These are phyloP conservation scores for Ochotona curzoniae DNA, from an alignment of 2,113 vertebrate species.

Conservation along the genomic window DNA sequence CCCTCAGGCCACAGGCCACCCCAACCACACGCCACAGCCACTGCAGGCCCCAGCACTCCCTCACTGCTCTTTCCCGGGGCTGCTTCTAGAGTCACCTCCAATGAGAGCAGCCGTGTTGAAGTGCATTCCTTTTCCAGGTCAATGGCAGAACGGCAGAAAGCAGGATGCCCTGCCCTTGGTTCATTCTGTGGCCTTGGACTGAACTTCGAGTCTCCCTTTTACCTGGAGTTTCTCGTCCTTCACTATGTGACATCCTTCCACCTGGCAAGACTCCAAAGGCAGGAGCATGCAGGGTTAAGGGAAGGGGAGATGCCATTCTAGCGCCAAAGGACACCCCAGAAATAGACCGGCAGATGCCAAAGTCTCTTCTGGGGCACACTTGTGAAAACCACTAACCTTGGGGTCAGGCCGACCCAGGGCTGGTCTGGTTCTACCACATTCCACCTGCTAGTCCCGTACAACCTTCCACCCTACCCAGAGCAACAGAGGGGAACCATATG, in stretches of 20 bases:
- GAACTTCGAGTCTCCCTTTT: background rate
- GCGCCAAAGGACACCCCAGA: background rate
- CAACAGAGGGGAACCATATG: accelerated
- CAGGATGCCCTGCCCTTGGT: background rate
- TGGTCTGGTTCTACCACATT: background rate
- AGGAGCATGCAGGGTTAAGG: background rate
- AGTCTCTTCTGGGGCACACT: background rate
- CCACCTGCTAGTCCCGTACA: accelerated
- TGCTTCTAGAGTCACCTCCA: background rate
- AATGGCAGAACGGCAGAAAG: background rate
- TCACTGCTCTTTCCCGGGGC: background rate
- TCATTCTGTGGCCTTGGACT: background rate
- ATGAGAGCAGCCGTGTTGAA: background rate
- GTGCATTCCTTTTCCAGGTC: background rate
- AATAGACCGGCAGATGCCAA: too few relatives aligned
- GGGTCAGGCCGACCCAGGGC: background rate
- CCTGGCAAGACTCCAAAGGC: background rate
- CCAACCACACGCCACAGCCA: too few relatives aligned
- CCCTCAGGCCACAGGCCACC: background rate
- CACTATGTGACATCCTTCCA: background rate
- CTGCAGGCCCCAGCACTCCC: background rate
- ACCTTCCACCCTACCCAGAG: background rate
- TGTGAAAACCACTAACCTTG: background rate
- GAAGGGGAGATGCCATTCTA: background rate
- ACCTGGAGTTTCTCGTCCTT: background rate